Percentiles rank a stretch among this genome's conserved stretches.
Conservation (phyloP, 2,888 invertebrate genomes). For the Drosophila paracracens region DNA sequence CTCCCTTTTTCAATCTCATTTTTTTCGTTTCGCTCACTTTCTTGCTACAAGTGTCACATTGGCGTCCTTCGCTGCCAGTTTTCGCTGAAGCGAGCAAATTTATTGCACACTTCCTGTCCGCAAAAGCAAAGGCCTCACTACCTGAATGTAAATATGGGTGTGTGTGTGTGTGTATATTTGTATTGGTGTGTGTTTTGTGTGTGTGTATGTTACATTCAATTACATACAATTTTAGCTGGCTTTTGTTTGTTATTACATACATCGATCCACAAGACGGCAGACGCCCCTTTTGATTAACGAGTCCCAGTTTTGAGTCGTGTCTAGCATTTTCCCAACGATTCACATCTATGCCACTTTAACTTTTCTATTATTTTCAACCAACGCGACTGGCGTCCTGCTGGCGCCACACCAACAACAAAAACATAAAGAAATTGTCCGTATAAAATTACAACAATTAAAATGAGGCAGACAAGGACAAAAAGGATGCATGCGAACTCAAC, state of each 20-base stretch:
- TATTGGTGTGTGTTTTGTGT: constrained; percentile 21
- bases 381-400: constrained; percentile 60
- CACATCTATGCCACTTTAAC: constrained; percentile 61
- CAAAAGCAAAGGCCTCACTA: constrained; percentile 35
- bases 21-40: constrained; percentile 3
- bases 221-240: constrained; percentile 67
- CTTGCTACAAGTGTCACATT: constrained; percentile 50
- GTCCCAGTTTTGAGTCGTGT: constrained; percentile 48
- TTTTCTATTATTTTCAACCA: constrained; percentile 56
- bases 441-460: constrained; percentile 76
- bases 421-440: constrained; percentile 31
- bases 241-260: constrained; percentile 63
- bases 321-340: constrained; percentile 44
- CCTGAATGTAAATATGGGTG: constrained; percentile 5
- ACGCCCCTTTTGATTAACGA: constrained; percentile 44
- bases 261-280: constrained; percentile 60
- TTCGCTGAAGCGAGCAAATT: constrained; percentile 56
- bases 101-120: constrained; percentile 71
- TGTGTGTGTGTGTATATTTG: constrained; percentile 11
- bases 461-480: constrained; percentile 32
- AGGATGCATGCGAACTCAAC: constrained; percentile 17
- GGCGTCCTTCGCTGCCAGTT: constrained; percentile 53
- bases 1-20: background rate
- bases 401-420: constrained; percentile 54
- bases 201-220: constrained; percentile 59